phyloP scores from a whole-genome alignment of 2,113 vertebrate species.

The Anarrhichthys ocellatus region DNA sequence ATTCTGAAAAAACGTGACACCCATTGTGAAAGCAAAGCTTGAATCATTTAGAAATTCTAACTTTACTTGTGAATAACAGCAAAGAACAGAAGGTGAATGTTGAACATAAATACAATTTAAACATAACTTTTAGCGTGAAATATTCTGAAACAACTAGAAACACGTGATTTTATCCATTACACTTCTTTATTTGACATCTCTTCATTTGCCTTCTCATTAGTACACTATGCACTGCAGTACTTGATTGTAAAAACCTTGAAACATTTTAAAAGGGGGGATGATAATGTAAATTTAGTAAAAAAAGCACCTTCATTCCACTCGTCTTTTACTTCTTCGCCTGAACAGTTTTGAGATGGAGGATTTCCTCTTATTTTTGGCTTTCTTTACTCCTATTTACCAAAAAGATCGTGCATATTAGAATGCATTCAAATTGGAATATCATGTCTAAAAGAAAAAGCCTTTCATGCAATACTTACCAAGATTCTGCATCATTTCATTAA shows the following conservation, averaged over 20 bases:
- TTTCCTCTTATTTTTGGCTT: slow-evolving; percentile 78
- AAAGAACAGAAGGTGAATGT: slow-evolving; percentile 7
- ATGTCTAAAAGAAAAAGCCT: background rate
- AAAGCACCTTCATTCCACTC: slow-evolving; percentile 66
- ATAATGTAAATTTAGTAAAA: slow-evolving; percentile 6
- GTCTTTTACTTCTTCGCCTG: slow-evolving; percentile 79
- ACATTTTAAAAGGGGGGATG: background rate
- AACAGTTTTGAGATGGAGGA: slow-evolving; percentile 83
- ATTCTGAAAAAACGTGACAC: background rate
- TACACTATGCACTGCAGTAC: background rate
- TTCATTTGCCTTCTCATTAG: background rate
- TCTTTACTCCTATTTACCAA: slow-evolving; percentile 74
- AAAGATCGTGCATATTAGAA: slow-evolving; percentile 1
- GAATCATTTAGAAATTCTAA: background rate
- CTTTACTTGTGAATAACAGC: background rate
- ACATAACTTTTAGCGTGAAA: background rate
- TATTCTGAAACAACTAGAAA: background rate
- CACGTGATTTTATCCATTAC: background rate
- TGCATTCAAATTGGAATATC: background rate
- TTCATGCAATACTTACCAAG: slow-evolving; percentile 82
- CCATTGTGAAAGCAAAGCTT: slow-evolving; percentile 4
- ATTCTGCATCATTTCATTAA: slow-evolving; percentile 91
- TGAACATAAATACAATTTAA: slow-evolving; percentile 1
- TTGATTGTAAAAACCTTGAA: slow-evolving; percentile 29
- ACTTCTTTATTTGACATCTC: background rate